Evolutionary conservation across 2,888 invertebrate species (phyloP).

Genomic region (Drosophila peninsularis): DNA sequence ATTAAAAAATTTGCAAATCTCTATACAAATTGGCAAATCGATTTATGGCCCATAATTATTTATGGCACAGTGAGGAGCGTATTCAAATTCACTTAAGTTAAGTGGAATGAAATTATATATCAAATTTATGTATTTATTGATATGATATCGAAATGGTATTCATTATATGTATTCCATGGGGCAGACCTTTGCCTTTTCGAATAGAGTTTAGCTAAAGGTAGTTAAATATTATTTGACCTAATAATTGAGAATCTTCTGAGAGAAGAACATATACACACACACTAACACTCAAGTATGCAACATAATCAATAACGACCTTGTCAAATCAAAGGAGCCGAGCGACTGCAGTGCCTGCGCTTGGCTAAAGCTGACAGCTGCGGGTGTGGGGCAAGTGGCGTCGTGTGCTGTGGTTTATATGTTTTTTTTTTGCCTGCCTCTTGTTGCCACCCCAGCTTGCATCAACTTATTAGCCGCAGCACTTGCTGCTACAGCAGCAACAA

Average conservation of each 20-base stretch:
- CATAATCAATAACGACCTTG: conserved; percentile 74
- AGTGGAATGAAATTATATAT: not conserved
- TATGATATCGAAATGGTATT: not conserved
- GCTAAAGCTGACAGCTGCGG: not conserved
- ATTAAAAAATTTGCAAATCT: conserved; percentile 23
- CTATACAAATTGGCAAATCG: conserved; percentile 24
- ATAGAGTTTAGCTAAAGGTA: too few relatives aligned
- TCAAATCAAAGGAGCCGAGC: conserved; percentile 55
- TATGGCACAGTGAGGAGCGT: not conserved
- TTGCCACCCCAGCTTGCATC: not conserved
- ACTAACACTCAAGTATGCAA: conserved; percentile 13
- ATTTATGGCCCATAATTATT: conserved; percentile 25
- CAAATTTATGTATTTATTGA: not conserved
- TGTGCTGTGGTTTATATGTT: conserved; percentile 12
- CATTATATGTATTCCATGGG: not conserved
- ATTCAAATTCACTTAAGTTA: not conserved
- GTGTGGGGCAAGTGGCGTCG: not conserved
- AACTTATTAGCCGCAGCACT: conserved; percentile 44
- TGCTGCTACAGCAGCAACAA: conserved; percentile 43
- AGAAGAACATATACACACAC: not conserved
- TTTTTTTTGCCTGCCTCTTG: conserved; percentile 5
- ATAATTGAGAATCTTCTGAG: too few relatives aligned
- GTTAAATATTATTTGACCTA: too few relatives aligned
- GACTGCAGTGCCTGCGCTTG: conserved; percentile 9
- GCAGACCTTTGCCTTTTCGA: too few relatives aligned